Conservation (phyloP, 53 echinoderm and acorn worm genomes). For the Holothuria scabra region DNA sequence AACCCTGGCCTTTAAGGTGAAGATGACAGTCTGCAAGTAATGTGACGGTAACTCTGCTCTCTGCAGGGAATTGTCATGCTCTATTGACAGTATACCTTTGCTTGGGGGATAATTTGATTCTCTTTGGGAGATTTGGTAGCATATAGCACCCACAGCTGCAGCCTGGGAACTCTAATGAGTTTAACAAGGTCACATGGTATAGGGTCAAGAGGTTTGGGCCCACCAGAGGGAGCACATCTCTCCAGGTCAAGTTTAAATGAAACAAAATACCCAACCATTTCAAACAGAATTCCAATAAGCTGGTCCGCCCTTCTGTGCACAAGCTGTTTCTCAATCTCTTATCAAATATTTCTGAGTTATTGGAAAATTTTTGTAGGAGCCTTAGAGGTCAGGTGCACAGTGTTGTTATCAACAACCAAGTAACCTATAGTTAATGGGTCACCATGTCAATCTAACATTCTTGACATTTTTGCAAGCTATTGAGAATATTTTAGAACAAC, state of each 20-base stretch:
- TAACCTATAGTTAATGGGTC: background rate
- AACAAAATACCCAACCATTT: background rate
- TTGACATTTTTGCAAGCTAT: background rate
- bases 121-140: background rate
- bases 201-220: conserved; percentile 18
- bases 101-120: conserved; percentile 43
- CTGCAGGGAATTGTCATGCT: conserved; percentile 31
- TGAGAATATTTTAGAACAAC: too few species aligned
- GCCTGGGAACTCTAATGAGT: conserved; percentile 20
- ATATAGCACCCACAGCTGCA: background rate
- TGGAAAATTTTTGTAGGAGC: too few species aligned
- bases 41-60: background rate
- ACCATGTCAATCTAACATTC: background rate
- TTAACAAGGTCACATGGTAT: conserved; percentile 2
- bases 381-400: too few species aligned
- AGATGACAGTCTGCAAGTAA: too few species aligned
- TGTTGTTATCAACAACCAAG: too few species aligned
- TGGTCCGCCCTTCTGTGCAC: too few species aligned
- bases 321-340: too few species aligned
- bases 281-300: too few species aligned
- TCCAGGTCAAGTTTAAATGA: conserved; percentile 26
- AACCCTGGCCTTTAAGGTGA: too few species aligned
- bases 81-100: conserved; percentile 24
- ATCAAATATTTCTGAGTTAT: too few species aligned
- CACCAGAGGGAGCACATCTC: background rate